Evolutionary conservation across 2,113 vertebrate genomes (phyloP).

Genomic region (Synchiropus splendidus): DNA sequence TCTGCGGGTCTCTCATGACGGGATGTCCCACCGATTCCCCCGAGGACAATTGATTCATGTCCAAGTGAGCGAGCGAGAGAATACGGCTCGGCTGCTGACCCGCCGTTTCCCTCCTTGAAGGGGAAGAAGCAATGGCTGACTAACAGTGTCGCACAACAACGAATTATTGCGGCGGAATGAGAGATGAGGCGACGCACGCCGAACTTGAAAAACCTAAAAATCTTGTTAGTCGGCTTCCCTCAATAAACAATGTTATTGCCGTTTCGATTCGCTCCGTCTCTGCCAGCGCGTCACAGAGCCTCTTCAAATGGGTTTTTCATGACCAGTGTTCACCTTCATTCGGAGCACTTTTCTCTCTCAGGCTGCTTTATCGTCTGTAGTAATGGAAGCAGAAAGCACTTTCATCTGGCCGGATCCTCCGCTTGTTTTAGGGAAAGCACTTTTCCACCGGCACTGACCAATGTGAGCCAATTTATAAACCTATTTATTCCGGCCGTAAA

Average conservation of each 20-base stretch:
- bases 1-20: slow-evolving; percentile 9
- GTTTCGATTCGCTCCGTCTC: slow-evolving; percentile 11
- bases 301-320: slow-evolving; percentile 27
- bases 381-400: not conserved
- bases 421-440: slow-evolving; percentile 9
- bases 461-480: not conserved
- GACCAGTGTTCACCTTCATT: slow-evolving; percentile 4
- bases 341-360: slow-evolving; percentile 4
- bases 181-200: slow-evolving; percentile 19
- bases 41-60: slow-evolving; percentile 15
- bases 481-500: too few relatives aligned
- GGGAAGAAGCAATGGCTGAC: not conserved
- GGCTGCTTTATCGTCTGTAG: slow-evolving; percentile 28
- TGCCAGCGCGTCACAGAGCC: slow-evolving; percentile 1
- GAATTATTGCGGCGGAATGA: slow-evolving; percentile 39
- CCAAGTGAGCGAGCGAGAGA: slow-evolving; percentile 2
- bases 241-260: slow-evolving; percentile 36
- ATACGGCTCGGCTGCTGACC: not conserved
- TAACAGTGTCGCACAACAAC: slow-evolving; percentile 3
- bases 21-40: slow-evolving; percentile 10
- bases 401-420: slow-evolving; percentile 17
- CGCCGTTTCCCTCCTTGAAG: not conserved
- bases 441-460: not conserved
- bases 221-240: slow-evolving; percentile 17
- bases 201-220: too few relatives aligned